A percentile compares a stretch with the other conserved stretches of the same genome.
Conservation (phyloP, 2,113 vertebrate species). For the Mastomys natalensis region DNA sequence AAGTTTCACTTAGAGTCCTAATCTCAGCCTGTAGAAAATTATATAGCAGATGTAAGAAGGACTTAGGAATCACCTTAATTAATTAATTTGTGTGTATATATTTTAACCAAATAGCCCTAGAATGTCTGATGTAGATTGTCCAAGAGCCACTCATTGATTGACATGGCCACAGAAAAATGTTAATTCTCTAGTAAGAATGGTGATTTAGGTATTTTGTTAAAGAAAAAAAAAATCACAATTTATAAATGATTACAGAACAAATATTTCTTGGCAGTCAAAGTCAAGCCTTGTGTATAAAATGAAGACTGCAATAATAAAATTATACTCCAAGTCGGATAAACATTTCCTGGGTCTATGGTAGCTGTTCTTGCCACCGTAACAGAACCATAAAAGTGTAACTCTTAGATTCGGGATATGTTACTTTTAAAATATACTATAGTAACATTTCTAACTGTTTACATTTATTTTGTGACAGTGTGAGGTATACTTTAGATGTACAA, state of each 20-base stretch:
- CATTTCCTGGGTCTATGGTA: background rate
- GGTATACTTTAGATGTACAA: background rate
- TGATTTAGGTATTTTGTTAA: conserved; percentile 8
- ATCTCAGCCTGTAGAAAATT: background rate
- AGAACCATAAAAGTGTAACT: background rate
- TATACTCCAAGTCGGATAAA: background rate
- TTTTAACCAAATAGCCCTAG: background rate
- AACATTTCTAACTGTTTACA: background rate
- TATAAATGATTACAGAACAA: background rate
- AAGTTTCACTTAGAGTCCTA: background rate
- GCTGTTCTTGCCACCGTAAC: background rate
- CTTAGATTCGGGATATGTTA: background rate
- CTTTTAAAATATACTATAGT: background rate
- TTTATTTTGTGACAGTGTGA: background rate
- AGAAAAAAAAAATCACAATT: background rate
- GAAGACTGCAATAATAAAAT: background rate
- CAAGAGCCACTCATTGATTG: background rate
- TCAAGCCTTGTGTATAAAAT: background rate
- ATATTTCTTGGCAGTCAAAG: background rate
- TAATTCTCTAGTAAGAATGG: background rate
- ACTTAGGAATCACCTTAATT: background rate
- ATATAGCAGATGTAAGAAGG: background rate
- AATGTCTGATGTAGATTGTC: background rate
- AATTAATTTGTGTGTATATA: background rate
- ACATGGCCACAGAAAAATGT: background rate